Conservation (phyloP, 1,140 invertebrate genomes). For the Rhagoletis zephyria region DNA sequence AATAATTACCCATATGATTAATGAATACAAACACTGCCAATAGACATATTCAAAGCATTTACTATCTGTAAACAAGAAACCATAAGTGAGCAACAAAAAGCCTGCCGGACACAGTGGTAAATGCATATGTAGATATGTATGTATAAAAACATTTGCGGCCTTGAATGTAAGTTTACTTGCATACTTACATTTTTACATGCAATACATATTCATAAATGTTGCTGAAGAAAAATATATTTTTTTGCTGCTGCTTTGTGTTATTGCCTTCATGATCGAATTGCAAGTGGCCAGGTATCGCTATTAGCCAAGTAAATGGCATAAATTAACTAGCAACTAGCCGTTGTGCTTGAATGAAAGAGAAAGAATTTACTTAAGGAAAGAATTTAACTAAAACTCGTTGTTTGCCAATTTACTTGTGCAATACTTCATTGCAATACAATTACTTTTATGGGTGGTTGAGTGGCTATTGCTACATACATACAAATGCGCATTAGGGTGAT, state of each 20-base stretch:
- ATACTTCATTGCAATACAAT: not conserved
- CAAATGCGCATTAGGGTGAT: not conserved
- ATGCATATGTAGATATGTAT: too few species aligned
- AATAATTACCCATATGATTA: conserved; percentile 29
- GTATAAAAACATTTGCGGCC: not conserved
- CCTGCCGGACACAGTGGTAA: not conserved
- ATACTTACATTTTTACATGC: not conserved
- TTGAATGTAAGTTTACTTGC: not conserved
- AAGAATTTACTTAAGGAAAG: conserved; percentile 15
- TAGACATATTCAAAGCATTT: not conserved
- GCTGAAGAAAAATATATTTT: not conserved
- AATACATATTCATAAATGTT: not conserved
- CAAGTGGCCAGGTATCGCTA: not conserved
- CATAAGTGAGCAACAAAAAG: not conserved
- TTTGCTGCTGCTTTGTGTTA: not conserved
- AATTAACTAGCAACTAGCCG: not conserved
- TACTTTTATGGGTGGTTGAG: not conserved
- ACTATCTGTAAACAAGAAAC: not conserved
- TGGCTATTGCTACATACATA: not conserved
- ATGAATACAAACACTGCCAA: not conserved
- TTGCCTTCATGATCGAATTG: not conserved
- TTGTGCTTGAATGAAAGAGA: not conserved
- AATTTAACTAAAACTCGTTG: not conserved
- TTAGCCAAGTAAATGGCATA: not conserved
- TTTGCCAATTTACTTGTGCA: not conserved